Evolutionary conservation across 2,113 vertebrate genomes (phyloP), one percentile per base, ranked within the genome.

Genomic region (Puffinus mauretanicus): DNA sequence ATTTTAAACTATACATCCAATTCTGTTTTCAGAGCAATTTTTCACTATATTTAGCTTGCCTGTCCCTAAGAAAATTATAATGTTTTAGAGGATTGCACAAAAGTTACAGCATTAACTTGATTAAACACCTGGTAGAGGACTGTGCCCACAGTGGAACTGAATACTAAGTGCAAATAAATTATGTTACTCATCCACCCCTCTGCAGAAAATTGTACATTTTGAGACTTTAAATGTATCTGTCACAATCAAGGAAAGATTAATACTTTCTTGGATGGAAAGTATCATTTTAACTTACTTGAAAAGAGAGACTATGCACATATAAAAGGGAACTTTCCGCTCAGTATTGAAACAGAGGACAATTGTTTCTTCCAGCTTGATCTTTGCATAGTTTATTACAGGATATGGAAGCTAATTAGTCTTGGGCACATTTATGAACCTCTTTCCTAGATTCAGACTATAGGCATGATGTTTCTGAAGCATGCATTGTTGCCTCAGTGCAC

Each of bases 111-210:
- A 93, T 92, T 93, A 93, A 94, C 40, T 94, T 93, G 62, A 96
- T 96, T 95, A 92, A 94, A 93, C 82, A 92, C 71, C 88, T 94
- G 85, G 71, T 94, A 96, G 54, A 94, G 51, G 55, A 94, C 42
- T 62, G 34, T 24, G 22, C 54, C 62, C 75, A 92, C 87, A 47
- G 61, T 91, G 84, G 51, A 94, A 95, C 44, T 65, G 86, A 94
- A 87, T 79, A 47, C 36, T 94, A 92, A 93, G 58, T 83, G n/a
- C 85, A 92, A 93, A 97, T 91, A 96, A 86, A 96, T 96, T 79
- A 72, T 36, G 49, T 88, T 88, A 86, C 54, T 88, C 65, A 82
- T 82, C 30, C 66, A 90, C 24, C 2, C 32, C 44, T 94, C 52
- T 61, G 65, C 40, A 94, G 54, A 93, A 46, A 54, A 82, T 38